A percentile compares a stretch with the other conserved stretches of the same genome.
Conservation (phyloP, 2,888 invertebrate species). For the Schrankia costaestrigalis region DNA sequence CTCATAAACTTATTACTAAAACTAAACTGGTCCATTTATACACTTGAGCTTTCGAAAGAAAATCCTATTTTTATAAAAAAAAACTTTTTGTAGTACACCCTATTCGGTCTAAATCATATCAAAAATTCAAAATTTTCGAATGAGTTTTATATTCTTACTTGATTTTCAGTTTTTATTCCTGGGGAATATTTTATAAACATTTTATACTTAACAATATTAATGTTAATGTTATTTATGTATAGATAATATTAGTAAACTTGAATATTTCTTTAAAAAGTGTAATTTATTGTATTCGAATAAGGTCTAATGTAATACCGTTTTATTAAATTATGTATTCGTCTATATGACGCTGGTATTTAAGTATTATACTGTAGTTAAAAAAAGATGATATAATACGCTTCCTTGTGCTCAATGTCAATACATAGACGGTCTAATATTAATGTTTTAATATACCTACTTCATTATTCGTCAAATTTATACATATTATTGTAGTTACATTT, state of each 20-base stretch:
- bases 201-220: constrained; percentile 43
- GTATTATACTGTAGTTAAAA: constrained; percentile 42
- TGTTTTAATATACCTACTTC: constrained; percentile 30
- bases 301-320: constrained; percentile 56
- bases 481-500: constrained; percentile 26
- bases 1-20: constrained; percentile 35
- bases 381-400: constrained; percentile 62
- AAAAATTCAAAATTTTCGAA: constrained; percentile 59
- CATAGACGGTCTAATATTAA: constrained; percentile 67
- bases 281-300: constrained; percentile 68
- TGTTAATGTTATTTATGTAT: constrained; percentile 54
- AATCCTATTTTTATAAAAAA: constrained; percentile 76
- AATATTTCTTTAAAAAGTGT: constrained; percentile 52
- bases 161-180: constrained; percentile 42
- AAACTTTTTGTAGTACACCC: constrained; percentile 64
- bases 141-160: constrained; percentile 30
- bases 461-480: constrained; percentile 38
- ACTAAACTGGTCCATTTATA: constrained; percentile 68
- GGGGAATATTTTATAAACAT: constrained; percentile 42
- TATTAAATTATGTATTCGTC: constrained; percentile 65
- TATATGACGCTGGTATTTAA: constrained; percentile 73
- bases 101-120: constrained; percentile 65
- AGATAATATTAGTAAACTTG: constrained; percentile 54
- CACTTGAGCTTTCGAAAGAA: constrained; percentile 73
- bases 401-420: constrained; percentile 75